Conservation (phyloP, 2,113 vertebrate genomes). For the Callaeas wilsoni region DNA sequence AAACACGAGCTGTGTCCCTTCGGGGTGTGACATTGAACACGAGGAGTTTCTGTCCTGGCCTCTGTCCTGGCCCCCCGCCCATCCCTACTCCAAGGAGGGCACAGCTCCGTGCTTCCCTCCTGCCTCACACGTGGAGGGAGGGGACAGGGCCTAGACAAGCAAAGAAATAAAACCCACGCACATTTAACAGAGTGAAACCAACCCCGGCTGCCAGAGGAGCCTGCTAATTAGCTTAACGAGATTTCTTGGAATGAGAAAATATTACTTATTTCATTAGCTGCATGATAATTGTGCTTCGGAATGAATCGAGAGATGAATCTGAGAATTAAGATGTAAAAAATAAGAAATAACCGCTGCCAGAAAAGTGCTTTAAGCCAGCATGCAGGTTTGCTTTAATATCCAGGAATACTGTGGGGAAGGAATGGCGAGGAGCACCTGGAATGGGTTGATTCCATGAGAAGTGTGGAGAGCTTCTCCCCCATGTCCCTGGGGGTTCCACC, state of each 20-base stretch:
- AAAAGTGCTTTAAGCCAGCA: background rate
- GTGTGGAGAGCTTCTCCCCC: background rate
- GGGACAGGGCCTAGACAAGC: background rate
- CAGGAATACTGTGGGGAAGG: background rate
- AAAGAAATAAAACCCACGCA: background rate
- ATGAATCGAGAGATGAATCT: background rate
- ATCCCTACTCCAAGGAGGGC: background rate
- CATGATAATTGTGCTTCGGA: conserved; percentile 9
- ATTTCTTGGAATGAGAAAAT: conserved; percentile 58
- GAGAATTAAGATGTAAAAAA: background rate
- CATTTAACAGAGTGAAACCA: background rate
- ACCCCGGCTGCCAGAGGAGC: conserved; percentile 9
- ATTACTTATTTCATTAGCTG: conserved; percentile 62
- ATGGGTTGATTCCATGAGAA: background rate
- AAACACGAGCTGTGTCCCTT: background rate
- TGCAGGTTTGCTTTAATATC: background rate
- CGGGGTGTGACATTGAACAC: background rate
- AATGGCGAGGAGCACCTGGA: background rate
- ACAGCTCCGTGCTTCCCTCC: background rate
- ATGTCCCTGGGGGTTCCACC: accelerated
- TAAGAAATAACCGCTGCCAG: background rate
- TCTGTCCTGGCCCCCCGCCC: background rate
- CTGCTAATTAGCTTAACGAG: conserved; percentile 50
- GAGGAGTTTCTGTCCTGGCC: background rate
- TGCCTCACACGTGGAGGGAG: background rate